Conservation (phyloP, 2,888 invertebrate species). For the Agriopis leucophaearia region DNA sequence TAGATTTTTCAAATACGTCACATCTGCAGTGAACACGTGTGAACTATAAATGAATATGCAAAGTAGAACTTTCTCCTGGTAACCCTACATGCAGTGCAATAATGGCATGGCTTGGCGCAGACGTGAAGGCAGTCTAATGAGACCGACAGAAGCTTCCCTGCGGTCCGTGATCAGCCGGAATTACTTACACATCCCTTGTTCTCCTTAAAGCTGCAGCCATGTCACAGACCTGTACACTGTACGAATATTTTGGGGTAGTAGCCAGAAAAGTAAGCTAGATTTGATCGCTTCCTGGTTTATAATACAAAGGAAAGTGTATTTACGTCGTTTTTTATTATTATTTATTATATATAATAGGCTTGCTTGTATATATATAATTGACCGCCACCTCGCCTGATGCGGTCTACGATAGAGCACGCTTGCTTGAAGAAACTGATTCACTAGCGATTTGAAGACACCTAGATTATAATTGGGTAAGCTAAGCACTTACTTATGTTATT, state of each 20-base stretch:
- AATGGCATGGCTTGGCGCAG: constrained; percentile 13
- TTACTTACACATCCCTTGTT: constrained; percentile 29
- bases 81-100: constrained; percentile 23
- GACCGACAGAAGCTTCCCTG: constrained; percentile 26
- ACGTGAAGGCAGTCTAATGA: constrained; percentile 29
- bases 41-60: background rate
- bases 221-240: background rate
- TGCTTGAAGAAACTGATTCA: too few relatives aligned
- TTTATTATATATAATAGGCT: too few relatives aligned
- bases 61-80: background rate
- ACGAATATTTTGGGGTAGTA: background rate
- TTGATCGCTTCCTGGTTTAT: too few relatives aligned
- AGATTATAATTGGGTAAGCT: too few relatives aligned
- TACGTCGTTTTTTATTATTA: too few relatives aligned
- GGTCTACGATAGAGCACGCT: too few relatives aligned
- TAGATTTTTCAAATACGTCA: too few relatives aligned
- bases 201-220: background rate
- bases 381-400: too few relatives aligned
- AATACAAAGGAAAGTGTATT: too few relatives aligned
- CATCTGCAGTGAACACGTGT: background rate
- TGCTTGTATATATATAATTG: too few relatives aligned
- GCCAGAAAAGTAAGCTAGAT: background rate
- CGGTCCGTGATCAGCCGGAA: constrained; percentile 30
- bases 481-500: too few relatives aligned
- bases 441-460: too few relatives aligned